Conservation (phyloP, 2,113 vertebrate species). For the Esox niger region DNA sequence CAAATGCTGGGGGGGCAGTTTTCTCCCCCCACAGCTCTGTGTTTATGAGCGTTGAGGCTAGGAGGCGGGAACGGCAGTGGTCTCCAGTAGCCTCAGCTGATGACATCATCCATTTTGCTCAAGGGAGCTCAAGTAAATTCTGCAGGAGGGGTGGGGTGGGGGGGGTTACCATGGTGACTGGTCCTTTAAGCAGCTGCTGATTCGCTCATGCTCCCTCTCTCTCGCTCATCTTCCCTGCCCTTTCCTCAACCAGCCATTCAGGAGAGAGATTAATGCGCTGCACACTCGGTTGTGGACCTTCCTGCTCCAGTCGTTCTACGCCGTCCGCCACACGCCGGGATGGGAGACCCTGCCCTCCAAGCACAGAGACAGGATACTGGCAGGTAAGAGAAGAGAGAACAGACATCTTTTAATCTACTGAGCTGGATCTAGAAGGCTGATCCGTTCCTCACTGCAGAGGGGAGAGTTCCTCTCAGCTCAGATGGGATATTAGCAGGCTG, state of each 20-base stretch:
- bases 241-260: constrained; percentile 76
- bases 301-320: constrained; percentile 94
- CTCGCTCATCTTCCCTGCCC: constrained; percentile 15
- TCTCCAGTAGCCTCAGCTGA: constrained; percentile 74
- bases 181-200: constrained; percentile 93
- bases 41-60: constrained; percentile 4
- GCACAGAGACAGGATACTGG: constrained; percentile 83
- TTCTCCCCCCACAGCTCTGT: not conserved
- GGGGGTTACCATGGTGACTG: constrained; percentile 90
- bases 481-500: constrained; percentile 30
- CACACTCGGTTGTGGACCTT: constrained; percentile 90
- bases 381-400: constrained; percentile 72
- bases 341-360: constrained; percentile 84
- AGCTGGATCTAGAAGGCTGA: not conserved
- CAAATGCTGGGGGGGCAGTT: not conserved
- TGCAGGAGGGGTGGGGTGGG: constrained; percentile 36
- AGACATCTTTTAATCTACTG: constrained; percentile 3
- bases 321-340: constrained; percentile 90
- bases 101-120: constrained; percentile 88
- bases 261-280: constrained; percentile 86
- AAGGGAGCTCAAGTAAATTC: constrained; percentile 83
- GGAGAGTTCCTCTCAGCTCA: constrained; percentile 1
- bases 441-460: not conserved
- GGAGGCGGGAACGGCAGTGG: constrained; percentile 63
- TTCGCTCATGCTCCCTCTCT: constrained; percentile 80